Evolutionary conservation across 2,888 invertebrate genomes (phyloP).

Genomic region (Pachliopta kotzebuea): DNA sequence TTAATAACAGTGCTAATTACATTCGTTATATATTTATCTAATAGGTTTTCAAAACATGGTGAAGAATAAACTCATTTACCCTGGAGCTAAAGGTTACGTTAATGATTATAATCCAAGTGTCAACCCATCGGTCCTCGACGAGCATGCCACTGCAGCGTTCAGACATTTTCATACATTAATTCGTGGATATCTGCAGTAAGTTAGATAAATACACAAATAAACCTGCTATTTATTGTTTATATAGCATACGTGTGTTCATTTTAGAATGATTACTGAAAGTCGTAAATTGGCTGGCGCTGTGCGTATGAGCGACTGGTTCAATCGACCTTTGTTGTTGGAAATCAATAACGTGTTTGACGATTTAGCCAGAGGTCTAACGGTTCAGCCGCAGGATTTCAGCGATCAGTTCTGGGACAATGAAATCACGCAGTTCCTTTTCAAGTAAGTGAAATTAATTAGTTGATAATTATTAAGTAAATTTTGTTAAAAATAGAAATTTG

Average conservation of each 20-base stretch:
- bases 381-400: constrained; percentile 87
- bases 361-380: constrained; percentile 86
- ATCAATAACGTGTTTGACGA: constrained; percentile 84
- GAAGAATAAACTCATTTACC: constrained; percentile 82
- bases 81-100: constrained; percentile 78
- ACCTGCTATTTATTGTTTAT: no score
- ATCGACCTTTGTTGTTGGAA: constrained; percentile 84
- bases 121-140: constrained; percentile 84
- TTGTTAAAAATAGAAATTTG: no score
- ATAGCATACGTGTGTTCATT: constrained; percentile 3
- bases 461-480: no score
- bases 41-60: constrained; percentile 81
- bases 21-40: no score
- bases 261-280: constrained; percentile 81
- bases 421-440: constrained; percentile 78
- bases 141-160: constrained; percentile 86
- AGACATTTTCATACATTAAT: constrained; percentile 87
- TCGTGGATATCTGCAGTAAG: constrained; percentile 85
- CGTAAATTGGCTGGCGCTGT: constrained; percentile 77
- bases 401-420: constrained; percentile 90
- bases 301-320: constrained; percentile 87
- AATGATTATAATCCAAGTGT: constrained; percentile 85
- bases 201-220: background rate
- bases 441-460: constrained; percentile 45
- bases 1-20: no score